Evolutionary conservation across 2,797 vertebrate genomes (phyloP).

Genomic region (Dipus sagitta): DNA sequence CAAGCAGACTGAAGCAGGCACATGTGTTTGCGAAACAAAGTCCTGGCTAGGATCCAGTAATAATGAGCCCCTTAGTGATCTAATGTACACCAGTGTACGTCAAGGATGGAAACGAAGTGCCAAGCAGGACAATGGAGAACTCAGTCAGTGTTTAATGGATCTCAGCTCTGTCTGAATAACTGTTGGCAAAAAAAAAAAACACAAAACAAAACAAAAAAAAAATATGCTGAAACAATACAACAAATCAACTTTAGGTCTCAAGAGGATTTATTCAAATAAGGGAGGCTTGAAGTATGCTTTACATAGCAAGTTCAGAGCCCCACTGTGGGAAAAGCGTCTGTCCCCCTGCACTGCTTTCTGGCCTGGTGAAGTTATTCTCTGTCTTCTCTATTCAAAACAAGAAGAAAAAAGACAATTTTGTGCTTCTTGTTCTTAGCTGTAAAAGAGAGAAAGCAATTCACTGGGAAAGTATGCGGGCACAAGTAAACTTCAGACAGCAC

Average conservation of each 20-base stretch:
- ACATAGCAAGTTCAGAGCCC: conserved; percentile 4
- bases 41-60: conserved; percentile 66
- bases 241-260: conserved; percentile 66
- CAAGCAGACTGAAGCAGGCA: conserved; percentile 56
- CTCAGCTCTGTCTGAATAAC: conserved; percentile 72
- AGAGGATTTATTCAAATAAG: conserved; percentile 64
- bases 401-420: not conserved
- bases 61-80: conserved; percentile 61
- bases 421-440: conserved; percentile 21
- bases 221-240: conserved; percentile 48
- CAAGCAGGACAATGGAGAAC: conserved; percentile 59
- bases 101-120: conserved; percentile 46
- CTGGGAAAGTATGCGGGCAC: not conserved
- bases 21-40: conserved; percentile 66
- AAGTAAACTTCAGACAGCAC: conserved; percentile 5
- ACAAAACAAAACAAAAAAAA: not conserved
- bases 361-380: not conserved
- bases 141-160: conserved; percentile 44
- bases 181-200: not conserved
- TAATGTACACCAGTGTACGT: conserved; percentile 3
- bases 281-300: conserved; percentile 33
- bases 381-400: conserved; percentile 18
- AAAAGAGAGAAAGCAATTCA: conserved; percentile 21
- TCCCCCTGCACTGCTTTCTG: not conserved
- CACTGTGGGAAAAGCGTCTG: not conserved